Evolutionary conservation across 1,140 invertebrate genomes (phyloP), one percentile per base, ranked within the genome.

Genomic region (Drosophila takahashii): DNA sequence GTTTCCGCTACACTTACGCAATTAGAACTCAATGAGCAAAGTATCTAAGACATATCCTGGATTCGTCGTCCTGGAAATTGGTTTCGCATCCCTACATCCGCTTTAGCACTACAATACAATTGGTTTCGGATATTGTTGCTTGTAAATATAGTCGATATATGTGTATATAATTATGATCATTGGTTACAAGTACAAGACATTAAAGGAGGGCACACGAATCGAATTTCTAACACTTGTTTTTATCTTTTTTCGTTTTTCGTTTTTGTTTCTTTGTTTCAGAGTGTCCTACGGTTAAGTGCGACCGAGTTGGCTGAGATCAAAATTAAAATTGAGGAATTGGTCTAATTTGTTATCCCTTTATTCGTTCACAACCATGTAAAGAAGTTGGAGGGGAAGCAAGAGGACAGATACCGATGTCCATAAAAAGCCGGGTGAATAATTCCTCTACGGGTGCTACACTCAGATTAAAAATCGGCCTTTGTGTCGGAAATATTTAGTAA

Each of bases 11-110:
- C 61, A 52, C 61, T 57, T 75, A 60, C 34, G 58, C 27, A 18
- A 32, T 36, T 52, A 41, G 61, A 67, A 79, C 62, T 67, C 75
- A 76, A 71, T 89, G 80, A 89, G 83, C 85, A 89, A 76, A 84
- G 65, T 67, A 81, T 75, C 67, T 74, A 84, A 56, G 72, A 76
- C 65, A 72, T 84, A 37, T 54, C 61, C 36, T 15, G 22, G 22
- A 22, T 22, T 22, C 1, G 22, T 22, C 48, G 42, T 66, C 45
- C 59, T 51, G 11, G 59, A 42, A 42, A 64, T 34, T 34, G 34
- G 59, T 42, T 47, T 48, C 41, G 39, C 60, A 37, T 45, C 59
- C n/a, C 32, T 47, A 59, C 7, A 27, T 36, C 37, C 36, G 18
- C 15, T 72, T 53, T 62, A 66, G 37, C 37, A 57, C 61, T 80